Evolutionary conservation across 2,113 vertebrate genomes (phyloP), one percentile per base, ranked within the genome.

Genomic region (Delphinapterus leucas): DNA sequence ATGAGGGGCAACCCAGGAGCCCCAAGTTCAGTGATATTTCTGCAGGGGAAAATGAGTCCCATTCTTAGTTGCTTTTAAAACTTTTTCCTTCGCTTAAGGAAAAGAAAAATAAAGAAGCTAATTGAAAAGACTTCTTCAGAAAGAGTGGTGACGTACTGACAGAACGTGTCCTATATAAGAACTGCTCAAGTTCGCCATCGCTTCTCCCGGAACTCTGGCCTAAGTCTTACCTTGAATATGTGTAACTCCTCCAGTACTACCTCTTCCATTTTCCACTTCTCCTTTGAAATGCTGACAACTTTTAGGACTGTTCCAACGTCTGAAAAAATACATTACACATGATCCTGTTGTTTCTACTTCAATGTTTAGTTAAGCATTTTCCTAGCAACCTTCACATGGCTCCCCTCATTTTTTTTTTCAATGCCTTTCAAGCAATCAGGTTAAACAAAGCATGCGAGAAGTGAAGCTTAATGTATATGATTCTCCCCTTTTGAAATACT

Each of bases 191-290:
- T 68, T 15, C 33, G 13, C 6, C 8, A 9, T 87, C 47, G 90
- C 80, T 93, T 68, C 93, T 97, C 93, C 87, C 31, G 73, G 73
- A 67, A 41, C 61, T 84, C 21, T 49, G 41, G 8, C 14, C 33
- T 74, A 71, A 60, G 80, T 14, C 96, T 98, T 97, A 99, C 99
- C 99, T 99, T 99, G 97, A 99, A 99, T 95, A 99, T 98, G 97
- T 99, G 99, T 84, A 99, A 98, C 96, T 99, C 99, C 96, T 99
- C 99, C 53, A 99, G 98, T 2, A 99, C 98, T 23, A 99, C 99
- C 70, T 99, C 99, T 96, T 99, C 99, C 65, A 99, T 99, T 17
- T 98, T 98, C 99, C 99, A 99, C 95, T 99, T 99, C 96, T 99
- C 99, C 90, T 99, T 99, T 84, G 99, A 99, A 97, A 99, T 99